Conservation (phyloP, 1,140 invertebrate genomes). For the Drosophila ambigua region DNA sequence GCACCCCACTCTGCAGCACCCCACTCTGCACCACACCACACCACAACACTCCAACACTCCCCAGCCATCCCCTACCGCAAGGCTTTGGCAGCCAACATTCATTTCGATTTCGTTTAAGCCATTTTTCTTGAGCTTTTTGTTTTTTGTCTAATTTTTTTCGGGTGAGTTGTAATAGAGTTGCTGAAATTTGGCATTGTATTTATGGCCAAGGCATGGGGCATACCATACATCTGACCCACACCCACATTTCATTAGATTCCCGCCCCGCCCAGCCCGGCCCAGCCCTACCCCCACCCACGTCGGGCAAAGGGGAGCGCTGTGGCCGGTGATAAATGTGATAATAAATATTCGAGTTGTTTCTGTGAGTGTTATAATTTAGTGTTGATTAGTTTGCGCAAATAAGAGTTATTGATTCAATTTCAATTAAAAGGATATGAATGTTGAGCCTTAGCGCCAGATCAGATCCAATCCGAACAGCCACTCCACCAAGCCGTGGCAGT, state of each 20-base stretch:
- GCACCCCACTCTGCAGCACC: background rate
- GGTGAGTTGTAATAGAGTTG: constrained; percentile 76
- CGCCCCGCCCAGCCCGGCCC: constrained; percentile 34
- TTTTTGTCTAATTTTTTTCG: constrained; percentile 45
- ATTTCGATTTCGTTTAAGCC: constrained; percentile 58
- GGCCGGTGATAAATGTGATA: constrained; percentile 73
- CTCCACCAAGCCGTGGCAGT: background rate
- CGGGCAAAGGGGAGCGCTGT: constrained; percentile 41
- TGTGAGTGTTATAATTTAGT: constrained; percentile 82
- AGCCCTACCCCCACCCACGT: constrained; percentile 61
- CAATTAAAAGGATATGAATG: constrained; percentile 82
- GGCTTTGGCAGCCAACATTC: constrained; percentile 60
- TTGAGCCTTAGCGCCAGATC: constrained; percentile 40
- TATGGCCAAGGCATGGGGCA: constrained; percentile 43
- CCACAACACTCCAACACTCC: constrained; percentile 1
- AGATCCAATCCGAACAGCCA: too few species aligned
- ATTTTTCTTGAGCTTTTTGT: constrained; percentile 21
- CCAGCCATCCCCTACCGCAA: constrained; percentile 49
- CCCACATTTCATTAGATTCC: constrained; percentile 40
- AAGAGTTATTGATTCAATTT: constrained; percentile 82
- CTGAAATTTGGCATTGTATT: constrained; percentile 79
- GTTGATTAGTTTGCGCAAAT: constrained; percentile 82
- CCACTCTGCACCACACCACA: background rate
- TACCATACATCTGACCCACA: constrained; percentile 49
- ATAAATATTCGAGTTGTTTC: constrained; percentile 80